Evolutionary conservation across 2,797 vertebrate species (phyloP).

Genomic region (Enteromius mattozi): DNA sequence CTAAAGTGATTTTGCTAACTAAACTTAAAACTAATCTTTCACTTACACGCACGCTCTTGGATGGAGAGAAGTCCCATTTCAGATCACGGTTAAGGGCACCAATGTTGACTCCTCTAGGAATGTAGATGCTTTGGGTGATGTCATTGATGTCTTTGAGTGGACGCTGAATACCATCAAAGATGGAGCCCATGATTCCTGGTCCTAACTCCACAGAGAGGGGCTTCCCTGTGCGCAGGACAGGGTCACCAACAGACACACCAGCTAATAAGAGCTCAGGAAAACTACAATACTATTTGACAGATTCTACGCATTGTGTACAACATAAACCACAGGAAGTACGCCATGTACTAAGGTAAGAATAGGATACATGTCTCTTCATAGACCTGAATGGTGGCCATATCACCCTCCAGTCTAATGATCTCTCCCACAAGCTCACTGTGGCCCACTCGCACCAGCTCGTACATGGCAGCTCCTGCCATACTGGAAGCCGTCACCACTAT

Average conservation of each 20-base stretch:
- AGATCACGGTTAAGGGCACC: slow-evolving; percentile 90
- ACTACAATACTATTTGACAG: slow-evolving; percentile 29
- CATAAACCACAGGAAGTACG: not conserved
- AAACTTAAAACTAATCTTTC: not conserved
- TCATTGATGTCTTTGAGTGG: slow-evolving; percentile 93
- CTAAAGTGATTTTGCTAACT: not conserved
- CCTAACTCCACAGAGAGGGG: slow-evolving; percentile 96
- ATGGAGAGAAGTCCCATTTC: slow-evolving; percentile 94
- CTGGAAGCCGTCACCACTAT: slow-evolving; percentile 94
- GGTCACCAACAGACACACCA: slow-evolving; percentile 96
- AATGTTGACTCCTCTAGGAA: slow-evolving; percentile 96
- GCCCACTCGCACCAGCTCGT: slow-evolving; percentile 96
- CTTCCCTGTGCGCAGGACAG: slow-evolving; percentile 96
- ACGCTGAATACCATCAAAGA: slow-evolving; percentile 99
- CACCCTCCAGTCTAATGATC: slow-evolving; percentile 96
- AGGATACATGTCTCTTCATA: slow-evolving; percentile 99
- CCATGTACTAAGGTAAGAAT: slow-evolving; percentile 51
- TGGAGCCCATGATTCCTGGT: slow-evolving; percentile 97
- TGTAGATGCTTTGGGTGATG: slow-evolving; percentile 95
- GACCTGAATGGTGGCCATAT: slow-evolving; percentile 98
- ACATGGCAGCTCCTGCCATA: slow-evolving; percentile 98
- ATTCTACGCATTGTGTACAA: not conserved
- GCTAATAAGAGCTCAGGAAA: slow-evolving; percentile 85
- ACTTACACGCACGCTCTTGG: slow-evolving; percentile 88
- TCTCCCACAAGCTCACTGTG: slow-evolving; percentile 97